Evolutionary conservation across 2,888 invertebrate genomes (phyloP), one percentile per base, ranked within the genome.

Genomic region (Tanytarsus gracilentus): DNA sequence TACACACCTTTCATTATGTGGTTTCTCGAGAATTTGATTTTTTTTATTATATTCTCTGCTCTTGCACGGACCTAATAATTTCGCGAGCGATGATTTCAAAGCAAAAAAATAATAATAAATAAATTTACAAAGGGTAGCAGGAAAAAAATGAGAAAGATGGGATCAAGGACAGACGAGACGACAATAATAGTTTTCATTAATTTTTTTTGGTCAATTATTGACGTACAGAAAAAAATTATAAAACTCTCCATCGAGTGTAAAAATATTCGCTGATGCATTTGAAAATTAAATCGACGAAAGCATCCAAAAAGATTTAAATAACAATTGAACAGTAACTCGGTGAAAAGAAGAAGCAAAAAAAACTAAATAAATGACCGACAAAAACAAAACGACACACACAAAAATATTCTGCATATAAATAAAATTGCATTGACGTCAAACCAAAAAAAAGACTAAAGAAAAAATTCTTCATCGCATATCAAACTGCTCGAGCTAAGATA

Each of bases 381-480:
- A 53, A 53, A 53, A 53, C 53, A 53, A 53, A 36, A 36, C n/a
- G 36, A 53, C 53, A 36, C n/a, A 53, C 36, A 23, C 33, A 53
- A 53, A 53, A 53, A 53, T 53, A 53, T 53, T 53, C 53, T 53
- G 53, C 53, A 30, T 51, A 51, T 29, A 51, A 29, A 40, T 18
- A 48, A 48, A 48, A 51, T 51, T 36, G 29, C 33, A 53, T 27
- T 53, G 33, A 53, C 53, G 36, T 53, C 53, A 27, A 36, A 36
- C 36, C 36, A 33, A 33, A 29, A 29, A 7, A 29, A 7, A 29
- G 5, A 29, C 9, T 7, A 29, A 33, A 33, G 9, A 53, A 53
- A 53, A 53, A 53, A 53, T 51, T 36, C 33, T 53, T 53, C 53
- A 53, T 53, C 53, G 53, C 53, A 53, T 53, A 53, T 53, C 53